phyloP scores from a whole-genome alignment of 2,113 vertebrate genomes.

The Tretioscincus oriximinensis region DNA sequence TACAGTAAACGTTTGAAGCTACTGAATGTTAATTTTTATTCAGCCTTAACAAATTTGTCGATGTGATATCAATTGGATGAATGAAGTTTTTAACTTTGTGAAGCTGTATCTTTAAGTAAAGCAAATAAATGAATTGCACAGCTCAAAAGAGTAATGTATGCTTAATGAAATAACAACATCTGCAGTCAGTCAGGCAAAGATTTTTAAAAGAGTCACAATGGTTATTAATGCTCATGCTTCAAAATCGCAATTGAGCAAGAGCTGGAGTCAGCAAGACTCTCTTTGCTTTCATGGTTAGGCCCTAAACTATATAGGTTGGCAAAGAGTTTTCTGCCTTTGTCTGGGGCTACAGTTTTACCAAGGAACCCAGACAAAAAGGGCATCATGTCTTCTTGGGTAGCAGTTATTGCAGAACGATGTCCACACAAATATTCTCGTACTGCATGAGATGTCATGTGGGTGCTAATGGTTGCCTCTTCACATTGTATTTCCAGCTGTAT shows the following conservation, averaged over 20 bases:
- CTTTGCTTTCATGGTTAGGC: constrained; percentile 7
- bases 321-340: not conserved
- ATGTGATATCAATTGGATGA: constrained; percentile 19
- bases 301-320: constrained; percentile 35
- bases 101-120: constrained; percentile 16
- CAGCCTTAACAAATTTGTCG: not conserved
- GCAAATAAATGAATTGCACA: not conserved
- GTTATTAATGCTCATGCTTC: constrained; percentile 38
- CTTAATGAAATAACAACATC: constrained; percentile 6
- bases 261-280: constrained; percentile 53
- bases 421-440: constrained; percentile 5
- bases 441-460: not conserved
- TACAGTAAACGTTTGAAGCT: not conserved
- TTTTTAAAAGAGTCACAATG: constrained; percentile 44
- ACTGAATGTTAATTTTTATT: constrained; percentile 1
- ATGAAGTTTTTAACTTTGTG: constrained; percentile 10
- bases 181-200: constrained; percentile 44
- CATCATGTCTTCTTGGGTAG: not conserved
- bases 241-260: constrained; percentile 55
- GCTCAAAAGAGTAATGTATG: constrained; percentile 36
- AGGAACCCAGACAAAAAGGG: constrained; percentile 17
- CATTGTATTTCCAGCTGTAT: constrained; percentile 53
- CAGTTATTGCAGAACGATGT: constrained; percentile 8
- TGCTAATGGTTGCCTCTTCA: constrained; percentile 31
- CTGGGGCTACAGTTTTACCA: constrained; percentile 33